These are phyloP conservation scores for Teleopsis dalmanni DNA, from an alignment of 1,140 invertebrate species.

Conservation along the genomic window DNA sequence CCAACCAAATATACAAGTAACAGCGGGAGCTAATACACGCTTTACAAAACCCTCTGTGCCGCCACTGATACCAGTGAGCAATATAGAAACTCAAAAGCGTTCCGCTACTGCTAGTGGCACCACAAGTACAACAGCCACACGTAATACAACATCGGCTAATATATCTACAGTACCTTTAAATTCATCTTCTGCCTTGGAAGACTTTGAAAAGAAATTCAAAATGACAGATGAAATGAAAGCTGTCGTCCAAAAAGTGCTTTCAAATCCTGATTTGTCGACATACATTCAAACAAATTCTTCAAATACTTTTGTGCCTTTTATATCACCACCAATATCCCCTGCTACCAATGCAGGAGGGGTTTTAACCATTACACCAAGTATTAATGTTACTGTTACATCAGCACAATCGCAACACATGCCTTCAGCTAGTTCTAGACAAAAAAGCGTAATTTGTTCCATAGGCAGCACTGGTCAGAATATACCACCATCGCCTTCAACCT, in stretches of 20 bases:
- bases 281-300: conserved; percentile 37
- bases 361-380: conserved; percentile 27
- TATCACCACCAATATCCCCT: conserved; percentile 40
- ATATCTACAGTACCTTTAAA: conserved; percentile 29
- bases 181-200: conserved; percentile 32
- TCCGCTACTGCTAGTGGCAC: not conserved
- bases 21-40: conserved; percentile 13
- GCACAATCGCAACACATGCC: conserved; percentile 22
- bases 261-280: conserved; percentile 40
- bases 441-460: conserved; percentile 38
- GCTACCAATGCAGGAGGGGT: conserved; percentile 11
- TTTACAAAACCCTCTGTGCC: conserved; percentile 38
- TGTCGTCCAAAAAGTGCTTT: conserved; percentile 39
- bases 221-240: conserved; percentile 42
- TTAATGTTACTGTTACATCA: conserved; percentile 38
- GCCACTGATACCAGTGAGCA: conserved; percentile 15
- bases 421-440: conserved; percentile 17
- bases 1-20: not conserved
- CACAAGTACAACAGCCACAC: not conserved
- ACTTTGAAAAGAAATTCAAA: conserved; percentile 41
- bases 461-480: conserved; percentile 6
- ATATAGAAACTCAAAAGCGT: conserved; percentile 13
- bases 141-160: not conserved
- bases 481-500: conserved; percentile 6
- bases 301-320: conserved; percentile 27